Evolutionary conservation across 2,113 vertebrate species (phyloP).

Genomic region (Phocoena phocoena): DNA sequence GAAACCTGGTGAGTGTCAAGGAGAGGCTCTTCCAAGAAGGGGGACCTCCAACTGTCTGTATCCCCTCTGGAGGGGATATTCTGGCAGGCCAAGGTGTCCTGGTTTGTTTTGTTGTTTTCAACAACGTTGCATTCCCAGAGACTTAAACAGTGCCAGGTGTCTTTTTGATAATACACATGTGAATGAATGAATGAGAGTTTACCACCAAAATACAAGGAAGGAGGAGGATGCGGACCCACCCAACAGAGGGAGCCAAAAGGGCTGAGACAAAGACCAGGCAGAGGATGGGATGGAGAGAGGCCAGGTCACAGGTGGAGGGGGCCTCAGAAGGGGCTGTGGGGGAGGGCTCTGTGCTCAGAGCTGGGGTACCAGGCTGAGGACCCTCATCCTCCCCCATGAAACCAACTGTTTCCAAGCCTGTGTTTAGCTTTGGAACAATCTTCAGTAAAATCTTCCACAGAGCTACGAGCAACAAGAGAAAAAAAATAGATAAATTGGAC

Average conservation of each 20-base stretch:
- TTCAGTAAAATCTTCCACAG: not conserved
- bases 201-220: not conserved
- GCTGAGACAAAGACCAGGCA: not conserved
- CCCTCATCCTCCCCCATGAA: too few species aligned
- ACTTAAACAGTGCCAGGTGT: too few species aligned
- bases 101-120: not conserved
- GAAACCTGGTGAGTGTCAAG: not conserved
- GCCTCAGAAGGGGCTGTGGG: not conserved
- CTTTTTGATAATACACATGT: not conserved
- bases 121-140: not conserved
- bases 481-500: not conserved
- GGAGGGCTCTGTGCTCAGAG: not conserved
- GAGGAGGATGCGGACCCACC: not conserved
- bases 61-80: too few species aligned
- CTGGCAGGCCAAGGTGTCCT: not conserved
- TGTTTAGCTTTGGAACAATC: not conserved
- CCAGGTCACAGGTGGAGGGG: too few species aligned
- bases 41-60: not conserved
- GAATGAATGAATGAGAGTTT: not conserved
- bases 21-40: not conserved
- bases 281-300: not conserved
- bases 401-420: not conserved
- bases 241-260: fast-evolving
- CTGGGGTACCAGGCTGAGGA: fast-evolving
- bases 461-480: not conserved